Evolutionary conservation across 2,888 invertebrate species (phyloP), one percentile per base, ranked within the genome.

Genomic region (Timandra comae): DNA sequence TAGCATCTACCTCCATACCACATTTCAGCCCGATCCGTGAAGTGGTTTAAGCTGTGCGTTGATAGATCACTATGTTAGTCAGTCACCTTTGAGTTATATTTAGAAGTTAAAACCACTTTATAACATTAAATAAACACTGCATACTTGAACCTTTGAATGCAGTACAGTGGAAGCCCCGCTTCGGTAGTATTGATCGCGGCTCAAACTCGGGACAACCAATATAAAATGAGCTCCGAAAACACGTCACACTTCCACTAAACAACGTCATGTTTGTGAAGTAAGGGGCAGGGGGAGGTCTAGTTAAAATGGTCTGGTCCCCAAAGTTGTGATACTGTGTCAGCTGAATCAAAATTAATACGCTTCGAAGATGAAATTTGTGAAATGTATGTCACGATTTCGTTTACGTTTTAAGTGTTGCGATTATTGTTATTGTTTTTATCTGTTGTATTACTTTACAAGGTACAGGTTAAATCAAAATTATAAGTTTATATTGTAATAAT

Each of bases 161-260:
- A 39, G 37, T 11, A n/a, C n/a, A n/a, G 4, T 16, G 4, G 39
- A 32, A 41, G 46, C 29, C 29, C 30, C 24, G 23, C 22, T 29
- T n/a, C 33, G 7, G 25, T 21, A 20, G 25, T 48, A 48, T 48
- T 41, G 47, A 48, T 48, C 45, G 47, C 19, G 30, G 10, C 13
- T 25, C 12, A 24, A 25, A 34, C 36, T 38, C 33, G 31, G 35
- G 9, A 27, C 38, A 27, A 25, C 45, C 35, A 33, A 16, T 20
- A 28, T 33, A 34, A 33, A 24, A 19, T 32, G 45, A 41, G 33
- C 47, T 42, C 35, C 21, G 25, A 27, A 40, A 44, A 36, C 40
- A 29, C 40, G 38, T 38, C 16, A 27, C 30, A 30, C 35, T 41
- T 41, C 30, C 40, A 23, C 21, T 22, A 29, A 29, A 33, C 38